Evolutionary conservation across 2,113 vertebrate genomes (phyloP).

Genomic region (Cyphomyrus plagiostoma): DNA sequence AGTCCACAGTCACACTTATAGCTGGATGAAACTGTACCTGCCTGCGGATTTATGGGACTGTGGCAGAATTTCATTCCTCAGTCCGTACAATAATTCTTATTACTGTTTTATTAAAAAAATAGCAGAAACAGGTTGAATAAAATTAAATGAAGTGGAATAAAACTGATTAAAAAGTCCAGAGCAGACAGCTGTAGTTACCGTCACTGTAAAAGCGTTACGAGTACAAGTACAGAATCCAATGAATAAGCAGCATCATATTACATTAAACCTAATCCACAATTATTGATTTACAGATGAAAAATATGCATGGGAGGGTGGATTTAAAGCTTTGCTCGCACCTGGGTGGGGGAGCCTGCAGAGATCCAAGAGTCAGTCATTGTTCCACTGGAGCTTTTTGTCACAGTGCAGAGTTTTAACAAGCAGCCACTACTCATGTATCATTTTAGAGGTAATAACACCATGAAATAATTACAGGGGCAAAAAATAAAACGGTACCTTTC

Average conservation of each 20-base stretch:
- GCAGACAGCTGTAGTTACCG: neutral
- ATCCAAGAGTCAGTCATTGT: neutral
- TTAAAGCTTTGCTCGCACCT: neutral
- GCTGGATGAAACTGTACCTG: neutral
- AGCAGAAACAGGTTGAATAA: neutral
- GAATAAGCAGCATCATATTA: neutral
- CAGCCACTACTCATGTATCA: neutral
- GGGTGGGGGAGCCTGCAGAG: neutral
- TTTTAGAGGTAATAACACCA: neutral
- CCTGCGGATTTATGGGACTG: neutral
- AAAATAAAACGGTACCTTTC: neutral
- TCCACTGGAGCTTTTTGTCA: neutral
- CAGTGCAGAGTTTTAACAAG: neutral
- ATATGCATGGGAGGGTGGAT: neutral
- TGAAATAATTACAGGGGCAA: conserved; percentile 4
- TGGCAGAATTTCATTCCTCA: neutral
- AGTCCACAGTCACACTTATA: neutral
- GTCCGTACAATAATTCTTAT: neutral
- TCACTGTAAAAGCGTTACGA: neutral
- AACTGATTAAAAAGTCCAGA: conserved; percentile 11
- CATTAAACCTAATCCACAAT: conserved; percentile 6
- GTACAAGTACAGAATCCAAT: neutral
- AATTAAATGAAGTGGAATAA: conserved; percentile 4
- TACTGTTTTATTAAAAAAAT: neutral
- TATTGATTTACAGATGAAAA: neutral